These are phyloP conservation scores for Mallotus villosus DNA, from an alignment of 2,797 vertebrate genomes.

Conservation along the genomic window DNA sequence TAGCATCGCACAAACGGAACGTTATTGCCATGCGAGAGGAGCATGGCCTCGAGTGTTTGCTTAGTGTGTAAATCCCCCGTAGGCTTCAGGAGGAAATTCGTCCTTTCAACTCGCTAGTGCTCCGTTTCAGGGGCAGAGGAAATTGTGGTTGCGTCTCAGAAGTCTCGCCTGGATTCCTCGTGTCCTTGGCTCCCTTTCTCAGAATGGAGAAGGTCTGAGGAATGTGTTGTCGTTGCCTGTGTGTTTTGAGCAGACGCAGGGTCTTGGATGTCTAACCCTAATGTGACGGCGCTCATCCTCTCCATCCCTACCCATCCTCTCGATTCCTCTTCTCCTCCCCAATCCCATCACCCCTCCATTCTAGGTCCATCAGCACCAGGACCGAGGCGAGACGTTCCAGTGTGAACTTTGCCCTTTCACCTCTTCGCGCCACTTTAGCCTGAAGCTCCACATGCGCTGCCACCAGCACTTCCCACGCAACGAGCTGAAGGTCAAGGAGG, in stretches of 20 bases:
- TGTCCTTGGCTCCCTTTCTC: neutral
- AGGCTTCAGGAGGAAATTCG: too few relatives aligned
- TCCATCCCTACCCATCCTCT: neutral
- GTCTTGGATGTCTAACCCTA: too few relatives aligned
- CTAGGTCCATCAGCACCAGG: constrained; percentile 99
- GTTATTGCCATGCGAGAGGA: too few relatives aligned
- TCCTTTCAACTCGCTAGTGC: too few relatives aligned
- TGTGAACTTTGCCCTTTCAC: constrained; percentile 99
- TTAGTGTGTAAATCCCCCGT: too few relatives aligned
- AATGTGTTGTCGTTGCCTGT: too few relatives aligned
- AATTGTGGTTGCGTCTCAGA: too few relatives aligned
- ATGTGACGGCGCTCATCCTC: neutral
- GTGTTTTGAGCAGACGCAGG: too few relatives aligned
- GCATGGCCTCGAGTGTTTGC: too few relatives aligned
- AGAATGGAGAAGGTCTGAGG: neutral
- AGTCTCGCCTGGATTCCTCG: neutral
- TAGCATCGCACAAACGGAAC: neutral
- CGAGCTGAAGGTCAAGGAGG: constrained; percentile 97
- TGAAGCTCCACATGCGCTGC: constrained; percentile 99
- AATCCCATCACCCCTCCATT: constrained; percentile 37
- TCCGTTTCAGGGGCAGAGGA: too few relatives aligned
- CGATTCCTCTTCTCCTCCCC: constrained; percentile 3
- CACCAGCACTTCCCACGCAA: constrained; percentile 98
- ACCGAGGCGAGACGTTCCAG: constrained; percentile 98
- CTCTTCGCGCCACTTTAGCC: constrained; percentile 98